Conservation (phyloP, 2,113 vertebrate species). For the Lepus americanus region DNA sequence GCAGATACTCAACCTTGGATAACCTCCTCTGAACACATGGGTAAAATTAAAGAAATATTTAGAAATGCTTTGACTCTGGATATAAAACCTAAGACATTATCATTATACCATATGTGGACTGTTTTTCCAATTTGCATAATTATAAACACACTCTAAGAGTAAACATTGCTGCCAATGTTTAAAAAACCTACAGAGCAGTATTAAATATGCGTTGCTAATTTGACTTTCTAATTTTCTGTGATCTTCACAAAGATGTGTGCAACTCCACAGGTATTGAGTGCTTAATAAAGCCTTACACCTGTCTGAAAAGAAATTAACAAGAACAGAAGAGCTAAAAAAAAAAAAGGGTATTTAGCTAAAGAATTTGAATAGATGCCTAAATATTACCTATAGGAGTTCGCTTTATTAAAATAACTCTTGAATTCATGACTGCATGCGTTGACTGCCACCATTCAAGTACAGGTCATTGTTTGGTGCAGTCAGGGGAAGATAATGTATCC, state of each 20-base stretch:
- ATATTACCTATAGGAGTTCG: conserved; percentile 35
- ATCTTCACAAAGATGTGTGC: conserved; percentile 73
- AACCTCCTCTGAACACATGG: conserved; percentile 22
- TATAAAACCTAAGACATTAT: conserved; percentile 83
- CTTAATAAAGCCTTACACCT: conserved; percentile 72
- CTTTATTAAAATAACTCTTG: conserved; percentile 36
- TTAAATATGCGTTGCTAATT: conserved; percentile 83
- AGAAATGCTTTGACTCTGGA: conserved; percentile 75
- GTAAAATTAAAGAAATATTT: conserved; percentile 75
- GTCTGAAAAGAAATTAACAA: conserved; percentile 45
- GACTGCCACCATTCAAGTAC: neutral
- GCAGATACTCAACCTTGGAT: conserved; percentile 32
- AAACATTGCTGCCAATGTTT: conserved; percentile 84
- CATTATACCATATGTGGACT: conserved; percentile 83
- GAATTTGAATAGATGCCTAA: conserved; percentile 5
- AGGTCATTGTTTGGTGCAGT: neutral
- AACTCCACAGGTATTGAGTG: conserved; percentile 64
- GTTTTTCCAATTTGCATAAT: conserved; percentile 87
- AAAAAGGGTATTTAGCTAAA: neutral
- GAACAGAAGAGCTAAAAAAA: conserved; percentile 47
- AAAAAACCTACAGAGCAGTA: conserved; percentile 77
- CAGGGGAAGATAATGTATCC: neutral
- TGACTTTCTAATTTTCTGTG: conserved; percentile 83
- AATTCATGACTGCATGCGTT: neutral
- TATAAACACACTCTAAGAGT: conserved; percentile 86